Evolutionary conservation across 2,113 vertebrate species (phyloP).

Genomic region (Grammomys dolichurus): DNA sequence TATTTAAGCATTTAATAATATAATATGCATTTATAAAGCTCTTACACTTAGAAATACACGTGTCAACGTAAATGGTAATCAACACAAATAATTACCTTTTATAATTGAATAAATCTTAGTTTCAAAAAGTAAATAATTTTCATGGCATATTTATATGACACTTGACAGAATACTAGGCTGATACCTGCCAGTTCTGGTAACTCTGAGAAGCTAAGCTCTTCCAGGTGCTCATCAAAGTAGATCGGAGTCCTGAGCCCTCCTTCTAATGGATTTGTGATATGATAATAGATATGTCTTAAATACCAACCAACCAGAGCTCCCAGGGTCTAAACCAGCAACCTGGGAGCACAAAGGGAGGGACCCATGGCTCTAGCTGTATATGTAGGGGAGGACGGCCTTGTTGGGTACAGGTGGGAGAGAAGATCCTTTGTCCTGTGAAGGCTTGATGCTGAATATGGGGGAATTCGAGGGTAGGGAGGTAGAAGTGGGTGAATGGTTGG

Average conservation of each 20-base stretch:
- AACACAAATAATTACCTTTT: neutral
- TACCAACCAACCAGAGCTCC: no score
- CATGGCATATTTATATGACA: neutral
- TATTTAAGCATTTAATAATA: neutral
- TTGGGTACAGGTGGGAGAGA: no score
- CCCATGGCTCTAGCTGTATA: no score
- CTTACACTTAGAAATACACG: neutral
- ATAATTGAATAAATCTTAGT: neutral
- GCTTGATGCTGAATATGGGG: no score
- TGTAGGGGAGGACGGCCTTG: no score
- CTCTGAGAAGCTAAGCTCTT: neutral
- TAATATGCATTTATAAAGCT: neutral
- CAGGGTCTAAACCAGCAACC: no score
- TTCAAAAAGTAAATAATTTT: conserved; percentile 7
- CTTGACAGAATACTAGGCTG: neutral
- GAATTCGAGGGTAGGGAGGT: no score
- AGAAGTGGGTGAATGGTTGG: no score
- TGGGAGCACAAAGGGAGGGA: no score
- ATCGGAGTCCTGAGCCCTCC: neutral
- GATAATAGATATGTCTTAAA: neutral
- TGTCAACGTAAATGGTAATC: neutral
- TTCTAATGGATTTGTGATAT: neutral
- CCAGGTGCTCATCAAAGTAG: neutral
- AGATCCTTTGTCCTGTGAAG: no score
- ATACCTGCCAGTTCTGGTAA: neutral